Conservation (phyloP, 2,797 vertebrate species). For the Myripristis jacobus region DNA sequence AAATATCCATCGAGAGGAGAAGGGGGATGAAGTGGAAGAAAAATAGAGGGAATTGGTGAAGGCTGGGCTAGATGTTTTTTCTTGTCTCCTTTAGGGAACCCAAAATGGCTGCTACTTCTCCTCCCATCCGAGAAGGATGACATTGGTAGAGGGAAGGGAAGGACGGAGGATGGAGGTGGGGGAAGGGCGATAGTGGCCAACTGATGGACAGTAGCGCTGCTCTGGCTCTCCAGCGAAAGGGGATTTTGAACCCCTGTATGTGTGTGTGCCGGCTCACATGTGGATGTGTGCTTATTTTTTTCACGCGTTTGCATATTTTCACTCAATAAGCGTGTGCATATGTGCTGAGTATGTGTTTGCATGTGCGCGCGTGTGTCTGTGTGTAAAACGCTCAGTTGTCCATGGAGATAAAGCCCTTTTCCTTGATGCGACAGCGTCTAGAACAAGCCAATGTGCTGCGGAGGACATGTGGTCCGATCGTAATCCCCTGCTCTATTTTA, state of each 20-base stretch:
- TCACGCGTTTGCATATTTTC: constrained; percentile 6
- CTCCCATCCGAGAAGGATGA: constrained; percentile 64
- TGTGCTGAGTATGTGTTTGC: not conserved
- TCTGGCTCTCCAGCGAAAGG: constrained; percentile 31
- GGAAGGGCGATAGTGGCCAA: constrained; percentile 35
- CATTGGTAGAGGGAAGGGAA: constrained; percentile 68
- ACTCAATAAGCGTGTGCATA: not conserved
- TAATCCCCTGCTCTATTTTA: constrained; percentile 84
- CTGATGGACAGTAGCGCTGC: constrained; percentile 56
- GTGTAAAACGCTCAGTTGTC: constrained; percentile 52
- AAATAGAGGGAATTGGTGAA: constrained; percentile 4
- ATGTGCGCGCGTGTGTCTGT: constrained; percentile 12
- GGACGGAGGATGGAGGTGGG: constrained; percentile 51
- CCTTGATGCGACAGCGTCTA: constrained; percentile 63
- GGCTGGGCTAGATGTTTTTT: constrained; percentile 30
- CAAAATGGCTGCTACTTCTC: constrained; percentile 73
- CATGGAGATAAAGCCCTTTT: constrained; percentile 73
- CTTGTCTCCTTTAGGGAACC: constrained; percentile 54
- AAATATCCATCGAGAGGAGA: constrained; percentile 32
- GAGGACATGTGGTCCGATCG: constrained; percentile 77
- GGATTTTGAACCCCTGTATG: constrained; percentile 33
- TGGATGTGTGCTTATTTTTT: not conserved
- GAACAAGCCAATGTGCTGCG: constrained; percentile 74
- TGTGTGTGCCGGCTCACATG: constrained; percentile 8
- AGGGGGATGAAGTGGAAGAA: not conserved